These are phyloP conservation scores for Carabus problematicus DNA, from an alignment of 2,888 invertebrate species.

Conservation along the genomic window DNA sequence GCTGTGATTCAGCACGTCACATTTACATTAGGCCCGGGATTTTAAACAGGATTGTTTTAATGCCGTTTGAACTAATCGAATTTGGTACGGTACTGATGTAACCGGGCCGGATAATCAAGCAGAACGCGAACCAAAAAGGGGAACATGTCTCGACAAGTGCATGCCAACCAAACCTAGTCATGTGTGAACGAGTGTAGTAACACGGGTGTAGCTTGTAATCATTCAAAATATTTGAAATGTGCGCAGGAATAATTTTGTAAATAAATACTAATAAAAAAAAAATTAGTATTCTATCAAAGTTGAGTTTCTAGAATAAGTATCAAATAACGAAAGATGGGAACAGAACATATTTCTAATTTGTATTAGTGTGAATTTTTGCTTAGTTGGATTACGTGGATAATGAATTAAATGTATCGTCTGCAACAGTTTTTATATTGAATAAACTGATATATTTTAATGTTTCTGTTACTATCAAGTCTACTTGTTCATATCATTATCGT, in stretches of 20 bases:
- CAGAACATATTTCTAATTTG: no score
- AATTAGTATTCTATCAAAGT: no score
- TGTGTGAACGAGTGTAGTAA: background rate
- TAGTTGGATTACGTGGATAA: no score
- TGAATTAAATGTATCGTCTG: no score
- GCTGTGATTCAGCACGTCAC: constrained; percentile 20
- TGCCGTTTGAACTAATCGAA: constrained; percentile 68
- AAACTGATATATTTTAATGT: no score
- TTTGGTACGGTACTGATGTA: constrained; percentile 52
- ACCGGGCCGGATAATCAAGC: constrained; percentile 14
- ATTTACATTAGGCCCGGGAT: constrained; percentile 50
- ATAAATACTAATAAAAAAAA: no score
- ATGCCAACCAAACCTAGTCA: background rate
- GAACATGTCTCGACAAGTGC: background rate
- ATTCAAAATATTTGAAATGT: background rate
- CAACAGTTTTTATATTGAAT: no score
- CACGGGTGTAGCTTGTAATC: background rate
- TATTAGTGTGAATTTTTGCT: no score
- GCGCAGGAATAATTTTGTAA: background rate
- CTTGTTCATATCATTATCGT: no score
- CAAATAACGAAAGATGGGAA: no score
- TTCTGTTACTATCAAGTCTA: no score
- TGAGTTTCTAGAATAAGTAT: no score
- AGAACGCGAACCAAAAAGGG: constrained; percentile 8
- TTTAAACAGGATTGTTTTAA: constrained; percentile 67